Conservation (phyloP, 1,140 invertebrate genomes). For the Caenorhabditis inopinata region DNA sequence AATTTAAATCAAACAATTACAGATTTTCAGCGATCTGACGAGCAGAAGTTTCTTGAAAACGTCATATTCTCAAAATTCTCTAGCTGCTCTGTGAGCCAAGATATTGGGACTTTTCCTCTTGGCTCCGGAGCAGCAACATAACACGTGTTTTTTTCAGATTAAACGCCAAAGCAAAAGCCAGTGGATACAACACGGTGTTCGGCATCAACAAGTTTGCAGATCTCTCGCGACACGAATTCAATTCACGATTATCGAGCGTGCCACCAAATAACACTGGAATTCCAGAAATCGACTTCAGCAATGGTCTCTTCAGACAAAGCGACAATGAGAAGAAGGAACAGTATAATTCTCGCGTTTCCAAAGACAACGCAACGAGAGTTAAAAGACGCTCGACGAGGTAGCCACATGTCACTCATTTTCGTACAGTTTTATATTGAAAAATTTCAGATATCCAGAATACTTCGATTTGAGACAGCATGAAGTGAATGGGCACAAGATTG, state of each 20-base stretch:
- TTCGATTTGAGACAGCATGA: not conserved
- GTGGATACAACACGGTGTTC: not conserved
- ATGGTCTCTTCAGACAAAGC: too few relatives aligned
- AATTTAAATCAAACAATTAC: too few relatives aligned
- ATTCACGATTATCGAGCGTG: not conserved
- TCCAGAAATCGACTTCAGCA: not conserved
- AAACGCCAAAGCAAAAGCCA: not conserved
- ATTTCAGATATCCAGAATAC: conserved; percentile 14
- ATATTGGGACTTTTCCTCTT: too few relatives aligned
- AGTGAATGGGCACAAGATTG: not conserved
- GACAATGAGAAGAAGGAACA: not conserved
- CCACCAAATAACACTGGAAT: not conserved
- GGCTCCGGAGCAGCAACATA: too few relatives aligned
- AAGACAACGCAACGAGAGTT: too few relatives aligned
- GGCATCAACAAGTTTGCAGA: conserved; percentile 8
- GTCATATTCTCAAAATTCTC: too few relatives aligned
- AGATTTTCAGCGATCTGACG: too few relatives aligned
- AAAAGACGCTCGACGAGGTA: too few relatives aligned
- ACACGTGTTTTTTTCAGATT: not conserved
- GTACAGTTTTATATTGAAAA: too few relatives aligned
- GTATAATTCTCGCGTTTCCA: not conserved
- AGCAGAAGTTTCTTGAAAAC: too few relatives aligned
- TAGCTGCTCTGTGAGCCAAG: too few relatives aligned
- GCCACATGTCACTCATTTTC: too few relatives aligned
- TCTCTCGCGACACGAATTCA: not conserved